Base-by-base conservation (phyloP, 2,797 vertebrate species). In the Tapera naevia region DNA sequence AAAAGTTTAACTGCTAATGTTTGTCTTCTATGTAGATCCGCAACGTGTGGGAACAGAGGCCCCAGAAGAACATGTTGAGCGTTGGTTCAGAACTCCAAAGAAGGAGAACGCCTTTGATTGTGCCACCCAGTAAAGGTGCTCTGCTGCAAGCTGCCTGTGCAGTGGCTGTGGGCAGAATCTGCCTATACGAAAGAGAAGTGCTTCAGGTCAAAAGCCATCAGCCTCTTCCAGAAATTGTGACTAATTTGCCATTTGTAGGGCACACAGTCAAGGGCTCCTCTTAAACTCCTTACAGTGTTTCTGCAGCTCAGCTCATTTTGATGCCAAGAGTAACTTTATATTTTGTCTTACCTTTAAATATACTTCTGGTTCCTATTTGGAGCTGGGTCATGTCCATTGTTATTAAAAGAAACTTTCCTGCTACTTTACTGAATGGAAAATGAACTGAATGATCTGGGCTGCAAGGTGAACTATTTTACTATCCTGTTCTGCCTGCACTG, bases 61-160 rank as follows among this genome's bases (percentile, higher is more conserved):
- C 22, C 27, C 85, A 51, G 93, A 91, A 70, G 85, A 97, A 50
- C 78, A 67, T 9, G 30, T 91, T 24, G 80, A 85, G 25, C 73
- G 46, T 3, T 94, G 97, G 91, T 95, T 88, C 25, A 43, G 85
- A 39, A 45, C 74, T 23, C 91, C 95, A 37, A 84, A 79, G 28
- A 95, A 86, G 78, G 97, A 96, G 4, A 67, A 86, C 84, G 67
- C 33, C 5, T 90, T 97, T 1, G 96, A 98, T 1, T 98, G 98
- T 48, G 97, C 70, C 81, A 95, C 94, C 8, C 98, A 98, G 9
- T 98, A 84, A 90, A 33, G 14, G 18, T 53, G 25, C n/a, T 61
- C 15, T n/a, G 8, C 46, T 28, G 7, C 37, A 46, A 87, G 23
- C 45, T 86, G 61, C 21, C 23, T 58, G 65, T 79, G 33, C 72